Evolutionary conservation across 2,888 invertebrate species (phyloP).

Genomic region (Ophonus ardosiacus): DNA sequence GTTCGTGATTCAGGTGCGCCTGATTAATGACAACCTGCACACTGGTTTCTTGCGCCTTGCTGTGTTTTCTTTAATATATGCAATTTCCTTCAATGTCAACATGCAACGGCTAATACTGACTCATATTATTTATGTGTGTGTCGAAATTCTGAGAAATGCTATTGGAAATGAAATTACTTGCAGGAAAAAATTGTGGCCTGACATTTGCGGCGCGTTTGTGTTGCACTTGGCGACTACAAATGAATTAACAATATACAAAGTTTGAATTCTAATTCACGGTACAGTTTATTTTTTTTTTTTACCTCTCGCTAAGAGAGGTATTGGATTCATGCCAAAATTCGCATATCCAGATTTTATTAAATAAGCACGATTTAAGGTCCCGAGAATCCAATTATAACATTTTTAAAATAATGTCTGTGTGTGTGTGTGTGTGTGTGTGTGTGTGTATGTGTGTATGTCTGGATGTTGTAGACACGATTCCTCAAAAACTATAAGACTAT

Average conservation of each 20-base stretch:
- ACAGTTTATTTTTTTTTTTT: not conserved
- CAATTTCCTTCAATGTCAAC: not conserved
- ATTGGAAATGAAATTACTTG: not conserved
- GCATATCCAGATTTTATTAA: too few relatives aligned
- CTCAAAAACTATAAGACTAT: too few relatives aligned
- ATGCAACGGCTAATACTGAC: not conserved
- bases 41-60: not conserved
- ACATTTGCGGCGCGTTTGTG: not conserved
- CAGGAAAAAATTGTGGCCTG: not conserved
- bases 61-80: slow-evolving; percentile 2
- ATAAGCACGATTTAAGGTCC: too few relatives aligned
- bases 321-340: too few relatives aligned
- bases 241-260: not conserved
- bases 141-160: not conserved
- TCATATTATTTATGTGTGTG: not conserved
- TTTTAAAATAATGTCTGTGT: too few relatives aligned
- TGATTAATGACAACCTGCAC: slow-evolving; percentile 26
- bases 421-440: too few relatives aligned
- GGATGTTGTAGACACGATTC: too few relatives aligned
- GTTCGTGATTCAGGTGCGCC: slow-evolving; percentile 25
- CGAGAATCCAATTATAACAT: too few relatives aligned
- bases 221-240: not conserved
- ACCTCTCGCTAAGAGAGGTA: not conserved
- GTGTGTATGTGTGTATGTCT: too few relatives aligned
- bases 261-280: not conserved